phyloP scores from a whole-genome alignment of 2,888 invertebrate genomes.

The Boloria selene region DNA sequence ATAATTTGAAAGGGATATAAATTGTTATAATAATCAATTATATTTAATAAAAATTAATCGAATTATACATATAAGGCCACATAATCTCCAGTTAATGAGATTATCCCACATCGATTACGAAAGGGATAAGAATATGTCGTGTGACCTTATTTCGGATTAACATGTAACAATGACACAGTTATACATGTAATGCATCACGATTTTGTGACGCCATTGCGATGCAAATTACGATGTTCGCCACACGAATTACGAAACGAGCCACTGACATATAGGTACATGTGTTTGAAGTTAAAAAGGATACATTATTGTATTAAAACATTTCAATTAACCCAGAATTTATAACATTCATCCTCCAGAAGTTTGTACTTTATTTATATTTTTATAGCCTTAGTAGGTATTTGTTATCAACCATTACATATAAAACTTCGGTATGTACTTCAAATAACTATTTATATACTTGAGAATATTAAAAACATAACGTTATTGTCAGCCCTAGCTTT shows the following conservation, averaged over 20 bases:
- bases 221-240: constrained; percentile 20
- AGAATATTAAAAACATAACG: not conserved
- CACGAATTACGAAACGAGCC: constrained; percentile 9
- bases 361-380: not conserved
- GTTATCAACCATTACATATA: not conserved
- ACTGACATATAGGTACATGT: constrained; percentile 11
- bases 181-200: constrained; percentile 19
- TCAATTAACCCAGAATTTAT: constrained; percentile 3
- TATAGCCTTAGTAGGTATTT: no score
- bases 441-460: not conserved
- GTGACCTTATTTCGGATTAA: constrained; percentile 16
- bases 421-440: not conserved
- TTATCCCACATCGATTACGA: constrained; percentile 18
- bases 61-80: not conserved
- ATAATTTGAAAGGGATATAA: no score
- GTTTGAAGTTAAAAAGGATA: constrained; percentile 8
- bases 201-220: constrained; percentile 18
- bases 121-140: constrained; percentile 12
- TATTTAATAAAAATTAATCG: not conserved
- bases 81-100: constrained; percentile 8
- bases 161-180: constrained; percentile 19
- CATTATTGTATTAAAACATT: constrained; percentile 1
- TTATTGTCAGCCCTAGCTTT: constrained; percentile 22
- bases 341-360: not conserved
- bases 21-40: not conserved